These are phyloP conservation scores for Galleria mellonella DNA, from an alignment of 1,140 invertebrate species.

Conservation along the genomic window DNA sequence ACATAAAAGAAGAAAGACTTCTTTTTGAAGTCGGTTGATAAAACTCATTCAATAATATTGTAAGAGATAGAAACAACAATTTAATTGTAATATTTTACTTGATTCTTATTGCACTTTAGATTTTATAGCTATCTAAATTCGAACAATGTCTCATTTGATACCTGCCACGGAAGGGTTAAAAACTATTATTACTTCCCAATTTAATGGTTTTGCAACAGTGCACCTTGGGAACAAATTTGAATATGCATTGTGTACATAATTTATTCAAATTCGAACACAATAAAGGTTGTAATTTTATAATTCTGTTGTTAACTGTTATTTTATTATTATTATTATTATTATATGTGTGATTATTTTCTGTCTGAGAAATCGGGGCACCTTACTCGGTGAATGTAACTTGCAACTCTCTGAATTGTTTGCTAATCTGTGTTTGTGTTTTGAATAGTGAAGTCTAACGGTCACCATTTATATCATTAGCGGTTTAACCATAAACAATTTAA, in stretches of 20 bases:
- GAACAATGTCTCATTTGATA: not conserved
- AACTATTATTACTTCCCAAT: constrained; percentile 23
- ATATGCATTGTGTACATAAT: constrained; percentile 48
- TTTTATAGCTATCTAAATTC: not conserved
- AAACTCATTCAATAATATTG: too few relatives aligned
- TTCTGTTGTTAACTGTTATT: constrained; percentile 11
- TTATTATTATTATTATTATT: constrained; percentile 10
- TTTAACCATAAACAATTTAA: not conserved
- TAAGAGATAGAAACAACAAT: too few relatives aligned
- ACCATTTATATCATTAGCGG: not conserved
- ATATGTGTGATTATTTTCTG: constrained; percentile 4
- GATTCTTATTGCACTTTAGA: too few relatives aligned
- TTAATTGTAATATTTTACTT: too few relatives aligned
- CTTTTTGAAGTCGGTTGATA: too few relatives aligned
- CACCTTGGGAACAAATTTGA: constrained; percentile 46
- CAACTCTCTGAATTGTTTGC: too few relatives aligned
- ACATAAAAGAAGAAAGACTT: too few relatives aligned
- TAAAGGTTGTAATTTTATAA: constrained; percentile 47
- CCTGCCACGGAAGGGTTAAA: constrained; percentile 9
- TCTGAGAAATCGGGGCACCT: not conserved
- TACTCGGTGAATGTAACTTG: too few relatives aligned
- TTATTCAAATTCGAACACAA: constrained; percentile 53
- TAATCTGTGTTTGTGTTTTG: too few relatives aligned
- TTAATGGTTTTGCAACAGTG: constrained; percentile 2
- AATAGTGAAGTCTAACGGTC: too few relatives aligned